A percentile compares a stretch with the other conserved stretches of the same genome.
Conservation (phyloP, 2,113 vertebrate genomes). For the Neopipo cinnamomea region DNA sequence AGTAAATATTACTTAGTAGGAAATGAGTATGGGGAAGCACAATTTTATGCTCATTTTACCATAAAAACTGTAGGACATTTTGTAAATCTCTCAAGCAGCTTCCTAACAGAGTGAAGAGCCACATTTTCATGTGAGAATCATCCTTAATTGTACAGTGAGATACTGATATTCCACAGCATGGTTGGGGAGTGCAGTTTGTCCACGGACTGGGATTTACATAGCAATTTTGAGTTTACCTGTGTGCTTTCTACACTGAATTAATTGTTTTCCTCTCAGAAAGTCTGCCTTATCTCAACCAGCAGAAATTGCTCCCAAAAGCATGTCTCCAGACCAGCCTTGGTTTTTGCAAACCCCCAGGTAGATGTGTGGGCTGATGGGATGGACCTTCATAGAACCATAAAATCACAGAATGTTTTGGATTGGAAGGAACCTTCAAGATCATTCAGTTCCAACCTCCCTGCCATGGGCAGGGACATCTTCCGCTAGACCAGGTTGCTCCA, state of each 20-base stretch:
- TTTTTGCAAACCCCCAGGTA: background rate
- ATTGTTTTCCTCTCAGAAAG: background rate
- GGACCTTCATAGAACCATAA: too few species aligned
- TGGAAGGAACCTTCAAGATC: background rate
- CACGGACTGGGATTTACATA: background rate
- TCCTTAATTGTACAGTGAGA: background rate
- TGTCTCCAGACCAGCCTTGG: background rate
- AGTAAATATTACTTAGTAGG: background rate
- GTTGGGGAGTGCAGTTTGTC: background rate
- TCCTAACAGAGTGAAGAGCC: background rate
- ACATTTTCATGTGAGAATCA: background rate
- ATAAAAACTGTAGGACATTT: background rate
- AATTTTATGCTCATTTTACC: slow-evolving; percentile 27
- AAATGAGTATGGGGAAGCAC: background rate
- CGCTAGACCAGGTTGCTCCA: too few species aligned
- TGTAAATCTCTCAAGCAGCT: background rate
- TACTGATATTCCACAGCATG: background rate
- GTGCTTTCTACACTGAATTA: background rate
- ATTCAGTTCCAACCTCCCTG: background rate
- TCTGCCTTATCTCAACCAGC: background rate
- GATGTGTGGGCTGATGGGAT: background rate
- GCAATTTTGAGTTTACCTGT: background rate
- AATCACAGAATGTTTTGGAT: background rate
- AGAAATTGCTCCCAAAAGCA: background rate
- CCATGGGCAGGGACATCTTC: background rate